A percentile compares a stretch with the other conserved stretches of the same genome.
Evolutionary conservation across 2,888 invertebrate species (phyloP).

Genomic region (Nemoura dubitans): DNA sequence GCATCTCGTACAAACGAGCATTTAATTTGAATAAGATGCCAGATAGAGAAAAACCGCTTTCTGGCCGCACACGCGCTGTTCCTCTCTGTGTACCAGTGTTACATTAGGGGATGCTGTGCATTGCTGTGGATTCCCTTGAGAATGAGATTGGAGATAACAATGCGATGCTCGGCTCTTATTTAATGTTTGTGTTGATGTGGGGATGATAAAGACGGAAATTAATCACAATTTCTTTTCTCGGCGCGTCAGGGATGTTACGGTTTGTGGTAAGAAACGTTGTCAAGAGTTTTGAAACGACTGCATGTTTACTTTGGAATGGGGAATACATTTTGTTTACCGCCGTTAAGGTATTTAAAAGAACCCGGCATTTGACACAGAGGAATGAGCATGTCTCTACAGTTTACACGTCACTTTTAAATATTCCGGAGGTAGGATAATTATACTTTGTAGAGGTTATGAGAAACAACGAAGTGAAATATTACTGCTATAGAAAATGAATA

Average conservation of each 20-base stretch:
- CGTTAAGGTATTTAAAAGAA: no score
- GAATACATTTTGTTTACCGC: no score
- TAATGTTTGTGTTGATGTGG: slow-evolving; percentile 7
- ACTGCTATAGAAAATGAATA: no score
- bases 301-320: no score
- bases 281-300: no score
- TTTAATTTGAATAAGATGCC: not conserved
- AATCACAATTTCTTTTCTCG: not conserved
- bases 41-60: not conserved
- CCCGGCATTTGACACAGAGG: no score
- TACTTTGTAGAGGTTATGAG: no score
- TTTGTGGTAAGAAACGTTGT: no score
- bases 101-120: not conserved
- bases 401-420: no score
- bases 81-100: not conserved
- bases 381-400: no score
- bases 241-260: not conserved
- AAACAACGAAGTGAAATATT: no score
- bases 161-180: not conserved
- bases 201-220: slow-evolving; percentile 24
- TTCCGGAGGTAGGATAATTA: no score
- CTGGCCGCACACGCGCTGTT: not conserved
- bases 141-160: slow-evolving; percentile 12
- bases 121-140: not conserved
- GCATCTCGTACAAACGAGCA: not conserved